Conservation (phyloP, 2,113 vertebrate genomes). For the Pterocles orientalis region DNA sequence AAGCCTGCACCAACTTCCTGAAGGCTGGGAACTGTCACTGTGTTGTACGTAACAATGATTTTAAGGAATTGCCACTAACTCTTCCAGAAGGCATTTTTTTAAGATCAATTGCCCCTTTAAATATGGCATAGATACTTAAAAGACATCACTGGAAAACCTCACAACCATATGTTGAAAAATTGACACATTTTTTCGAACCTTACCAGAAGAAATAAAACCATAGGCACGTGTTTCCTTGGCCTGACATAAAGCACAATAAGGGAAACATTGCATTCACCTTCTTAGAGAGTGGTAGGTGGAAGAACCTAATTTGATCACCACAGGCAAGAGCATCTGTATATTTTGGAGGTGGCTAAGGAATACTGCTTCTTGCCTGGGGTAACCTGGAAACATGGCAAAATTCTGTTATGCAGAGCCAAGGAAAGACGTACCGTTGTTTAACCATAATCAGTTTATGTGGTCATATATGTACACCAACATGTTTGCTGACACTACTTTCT, state of each 20-base stretch:
- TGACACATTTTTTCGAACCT: neutral
- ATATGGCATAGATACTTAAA: neutral
- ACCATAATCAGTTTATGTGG: neutral
- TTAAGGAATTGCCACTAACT: neutral
- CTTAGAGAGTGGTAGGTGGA: neutral
- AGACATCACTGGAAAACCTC: neutral
- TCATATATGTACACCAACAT: rapidly evolving
- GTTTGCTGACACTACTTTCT: neutral
- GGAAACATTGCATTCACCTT: neutral
- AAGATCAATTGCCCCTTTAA: neutral
- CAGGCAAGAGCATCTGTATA: neutral
- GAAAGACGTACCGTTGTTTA: neutral
- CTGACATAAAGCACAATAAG: neutral
- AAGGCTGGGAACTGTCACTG: neutral
- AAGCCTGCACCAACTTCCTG: neutral
- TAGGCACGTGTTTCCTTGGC: neutral
- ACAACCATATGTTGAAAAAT: neutral
- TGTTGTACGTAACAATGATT: neutral
- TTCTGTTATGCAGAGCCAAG: neutral
- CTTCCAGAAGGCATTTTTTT: neutral
- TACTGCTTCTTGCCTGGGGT: neutral
- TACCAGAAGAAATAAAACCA: neutral
- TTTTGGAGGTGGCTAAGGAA: neutral
- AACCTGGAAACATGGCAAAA: neutral
- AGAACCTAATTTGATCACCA: neutral